Base-by-base conservation (phyloP, 1,140 invertebrate species). In the Brachionus plicatilis region DNA sequence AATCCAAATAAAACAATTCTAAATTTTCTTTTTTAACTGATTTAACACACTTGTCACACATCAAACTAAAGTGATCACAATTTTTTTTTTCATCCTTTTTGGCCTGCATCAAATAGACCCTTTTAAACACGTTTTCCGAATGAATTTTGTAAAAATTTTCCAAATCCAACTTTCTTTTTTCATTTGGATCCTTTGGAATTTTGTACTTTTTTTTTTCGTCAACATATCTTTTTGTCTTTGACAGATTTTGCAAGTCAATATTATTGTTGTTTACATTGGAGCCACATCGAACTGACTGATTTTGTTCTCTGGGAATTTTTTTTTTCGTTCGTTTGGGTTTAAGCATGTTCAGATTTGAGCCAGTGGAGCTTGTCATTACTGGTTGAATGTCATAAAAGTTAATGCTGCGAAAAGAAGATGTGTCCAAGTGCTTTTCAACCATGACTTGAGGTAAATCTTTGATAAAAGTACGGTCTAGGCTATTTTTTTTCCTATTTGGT, bases 141-240 rank as follows among this genome's bases (percentile, higher is more conserved):
- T 29, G 41, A 76, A 47, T 50, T 76, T 76, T 76, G 20, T 76
- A 76, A 76, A 72, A 72, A 17, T 72, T 72, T 43, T 41, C 68
- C 68, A 72, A 72, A 9, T 72, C 68, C 7, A 43, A 0, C 43
- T 72, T 72, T 43, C 68, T 14, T 17, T 72, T 41, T 37, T 41
- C 68, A 17, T 12, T 43, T 20, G 20, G 9, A 60, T 17, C 9
- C 3, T 60, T 60, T 17, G n/a, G 20, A 17, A 27, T 60, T 8
- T 20, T 20, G 9, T 60, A 7, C 17, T 27, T 24, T 27, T 60
- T 60, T 60, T 3, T 60, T 20, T 24, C 17, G 9, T 60, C 17
- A 9, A 5, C 14, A 14, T 0, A 1, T 14, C 9, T 29, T 12
- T n/a, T 70, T 33, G 66, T n/a, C 68, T 72, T 72, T 12, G 37